Base-by-base conservation (phyloP, 2,888 invertebrate genomes). In the Heliconius cydno region DNA sequence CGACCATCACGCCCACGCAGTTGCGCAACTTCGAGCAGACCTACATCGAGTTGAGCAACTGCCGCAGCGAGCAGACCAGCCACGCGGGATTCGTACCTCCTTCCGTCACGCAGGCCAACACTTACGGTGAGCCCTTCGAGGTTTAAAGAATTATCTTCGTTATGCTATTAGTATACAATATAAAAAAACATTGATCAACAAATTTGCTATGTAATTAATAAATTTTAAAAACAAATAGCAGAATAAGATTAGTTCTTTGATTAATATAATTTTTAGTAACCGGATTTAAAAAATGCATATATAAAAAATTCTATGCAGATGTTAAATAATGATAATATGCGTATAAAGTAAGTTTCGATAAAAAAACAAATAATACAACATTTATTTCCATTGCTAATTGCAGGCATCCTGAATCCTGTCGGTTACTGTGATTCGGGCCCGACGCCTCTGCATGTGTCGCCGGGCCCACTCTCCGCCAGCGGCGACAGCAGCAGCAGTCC, bases 51-150 rank as follows among this genome's bases (percentile, higher is more conserved):
- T 95, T 98, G 88, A 97, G 97, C 92, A 97, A 97, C 93, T 96
- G 96, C 89, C 96, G 97, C 85, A 96, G 96, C 95, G 91, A 97
- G 96, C 90, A 96, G 95, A 87, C 97, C 87, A 97, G 97, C 92
- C 98, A 98, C 96, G 98, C 98, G 80, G 98, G 98, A 83, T 99
- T 99, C 92, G 98, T 98, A 83, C 98, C 99, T 81, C 98, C 99
- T 38, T 95, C 96, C 80, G 94, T 95, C 91, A 91, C 93, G 91
- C 92, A 93, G 92, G 90, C 91, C 91, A 94, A 93, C 86, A 92
- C 91, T 85, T 95, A 94, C 91, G 96, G 96, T 96, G 87, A 89
- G 87, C 90, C 30, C 25, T 28, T 66, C 1, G 0, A 13, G 30
- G 1, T n/a, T n/a, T 25, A 38, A 7, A 72, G 2, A 72, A 12